phyloP scores from a whole-genome alignment of 1,140 invertebrate genomes.

The Panulirus ornatus region DNA sequence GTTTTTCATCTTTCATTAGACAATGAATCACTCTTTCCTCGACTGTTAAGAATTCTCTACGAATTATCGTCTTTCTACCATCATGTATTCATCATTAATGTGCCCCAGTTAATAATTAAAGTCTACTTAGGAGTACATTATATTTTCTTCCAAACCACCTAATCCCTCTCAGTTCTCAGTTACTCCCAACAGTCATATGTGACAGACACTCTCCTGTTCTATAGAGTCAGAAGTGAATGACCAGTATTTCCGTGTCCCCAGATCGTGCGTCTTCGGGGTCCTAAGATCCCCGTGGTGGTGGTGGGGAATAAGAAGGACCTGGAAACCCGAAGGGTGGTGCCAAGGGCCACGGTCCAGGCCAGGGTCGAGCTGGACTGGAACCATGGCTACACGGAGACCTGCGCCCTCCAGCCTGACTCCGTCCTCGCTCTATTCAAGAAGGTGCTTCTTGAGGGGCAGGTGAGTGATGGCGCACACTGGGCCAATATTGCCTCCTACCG shows the following conservation, averaged over 20 bases:
- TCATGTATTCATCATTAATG: too few species aligned
- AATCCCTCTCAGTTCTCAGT: too few species aligned
- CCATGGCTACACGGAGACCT: slow-evolving; percentile 40
- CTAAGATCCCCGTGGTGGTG: slow-evolving; percentile 37
- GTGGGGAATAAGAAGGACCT: slow-evolving; percentile 62
- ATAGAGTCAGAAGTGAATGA: not conserved
- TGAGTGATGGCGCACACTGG: not conserved
- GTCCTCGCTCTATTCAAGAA: slow-evolving; percentile 54
- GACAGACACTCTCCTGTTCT: not conserved
- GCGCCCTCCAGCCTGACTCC: slow-evolving; percentile 50
- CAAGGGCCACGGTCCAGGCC: slow-evolving; percentile 19
- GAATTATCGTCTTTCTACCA: too few species aligned
- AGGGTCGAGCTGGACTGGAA: slow-evolving; percentile 48
- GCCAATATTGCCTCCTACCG: not conserved
- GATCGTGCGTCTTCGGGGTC: slow-evolving; percentile 30
- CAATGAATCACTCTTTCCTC: too few species aligned
- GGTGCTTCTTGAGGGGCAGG: slow-evolving; percentile 42
- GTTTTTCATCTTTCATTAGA: too few species aligned
- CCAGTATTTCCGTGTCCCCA: too few species aligned
- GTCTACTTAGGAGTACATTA: too few species aligned
- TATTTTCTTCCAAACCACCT: too few species aligned
- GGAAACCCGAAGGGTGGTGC: slow-evolving; percentile 13
- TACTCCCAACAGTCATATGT: too few species aligned
- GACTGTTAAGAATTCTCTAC: too few species aligned
- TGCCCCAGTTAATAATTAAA: too few species aligned